Percentiles rank a stretch among this genome's conserved stretches.
These are phyloP conservation scores for Eueides isabella DNA, from an alignment of 1,140 invertebrate genomes.

Conservation along the genomic window DNA sequence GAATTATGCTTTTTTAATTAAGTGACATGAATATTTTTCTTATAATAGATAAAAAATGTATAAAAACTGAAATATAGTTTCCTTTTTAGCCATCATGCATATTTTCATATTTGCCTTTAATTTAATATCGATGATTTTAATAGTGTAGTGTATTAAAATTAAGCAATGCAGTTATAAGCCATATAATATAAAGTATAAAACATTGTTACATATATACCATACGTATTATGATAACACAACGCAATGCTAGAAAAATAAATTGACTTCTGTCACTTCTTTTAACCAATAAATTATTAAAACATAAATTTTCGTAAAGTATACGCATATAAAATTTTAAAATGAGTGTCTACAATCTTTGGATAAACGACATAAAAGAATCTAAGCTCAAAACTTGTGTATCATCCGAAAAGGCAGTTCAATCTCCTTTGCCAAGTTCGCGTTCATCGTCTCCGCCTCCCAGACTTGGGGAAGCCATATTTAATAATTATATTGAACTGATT, in stretches of 20 bases:
- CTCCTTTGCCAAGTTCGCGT: slow-evolving; percentile 44
- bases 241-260: background rate
- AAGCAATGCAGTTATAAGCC: background rate
- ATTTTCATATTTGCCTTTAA: too few species aligned
- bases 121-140: too few species aligned
- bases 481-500: slow-evolving; percentile 65
- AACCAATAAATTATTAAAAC: background rate
- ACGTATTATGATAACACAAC: background rate
- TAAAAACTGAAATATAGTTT: too few species aligned
- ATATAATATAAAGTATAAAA: background rate
- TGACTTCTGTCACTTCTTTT: background rate
- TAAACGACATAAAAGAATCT: slow-evolving; percentile 51
- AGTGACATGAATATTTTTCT: too few species aligned
- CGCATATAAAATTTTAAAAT: slow-evolving; percentile 49
- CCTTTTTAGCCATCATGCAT: too few species aligned
- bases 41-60: too few species aligned
- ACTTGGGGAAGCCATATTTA: slow-evolving; percentile 60
- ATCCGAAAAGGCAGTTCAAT: slow-evolving; percentile 51
- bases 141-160: too few species aligned
- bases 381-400: slow-evolving; percentile 50
- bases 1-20: too few species aligned
- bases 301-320: background rate
- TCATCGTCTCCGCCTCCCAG: slow-evolving; percentile 54
- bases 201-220: too few species aligned
- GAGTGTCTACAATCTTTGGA: slow-evolving; percentile 59